Evolutionary conservation across 2,113 vertebrate genomes (phyloP), one percentile per base, ranked within the genome.

Genomic region (Callionymus lyra): DNA sequence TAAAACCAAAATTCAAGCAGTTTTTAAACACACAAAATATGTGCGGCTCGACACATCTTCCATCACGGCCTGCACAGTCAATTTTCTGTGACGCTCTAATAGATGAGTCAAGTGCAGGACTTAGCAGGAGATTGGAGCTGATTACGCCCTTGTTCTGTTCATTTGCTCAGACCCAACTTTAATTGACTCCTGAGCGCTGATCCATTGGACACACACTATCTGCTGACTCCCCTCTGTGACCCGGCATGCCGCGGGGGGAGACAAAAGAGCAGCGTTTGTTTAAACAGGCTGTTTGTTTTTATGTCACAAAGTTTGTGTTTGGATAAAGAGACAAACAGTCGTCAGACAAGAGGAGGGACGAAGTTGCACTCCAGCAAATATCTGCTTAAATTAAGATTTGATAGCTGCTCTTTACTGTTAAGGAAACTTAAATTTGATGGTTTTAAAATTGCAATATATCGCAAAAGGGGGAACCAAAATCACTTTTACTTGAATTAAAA

Each of bases 91-190:
- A 35, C 38, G 51, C 54, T 54, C 65, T 69, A 75, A 76, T 59
- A 65, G 64, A 74, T 65, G 73, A 72, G 52, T 76, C 67, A 64
- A 55, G 59, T 45, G 63, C 61, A 49, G 50, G 64, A 56, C 56
- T 73, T 65, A 60, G 62, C 40, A 34, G 62, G 59, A 72, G 76
- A 81, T 73, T 66, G 62, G 63, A 77, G 63, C 68, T 72, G 79
- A 81, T 82, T 72, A 74, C 34, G 15, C 33, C 56, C 76, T 65
- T 79, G 73, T 81, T 78, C 70, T 79, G 56, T 77, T 73, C 70
- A 77, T 78, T 82, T 76, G 69, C 67, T 71, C 68, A 72, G 64
- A 61, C 62, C 57, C 37, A 21, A 43, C 44, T 73, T 27, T 79
- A 82, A 80, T 77, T 72, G 65, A 82, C 69, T 79, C 41, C 51